phyloP scores from a whole-genome alignment of 2,797 vertebrate species.

The Myotis myotis region DNA sequence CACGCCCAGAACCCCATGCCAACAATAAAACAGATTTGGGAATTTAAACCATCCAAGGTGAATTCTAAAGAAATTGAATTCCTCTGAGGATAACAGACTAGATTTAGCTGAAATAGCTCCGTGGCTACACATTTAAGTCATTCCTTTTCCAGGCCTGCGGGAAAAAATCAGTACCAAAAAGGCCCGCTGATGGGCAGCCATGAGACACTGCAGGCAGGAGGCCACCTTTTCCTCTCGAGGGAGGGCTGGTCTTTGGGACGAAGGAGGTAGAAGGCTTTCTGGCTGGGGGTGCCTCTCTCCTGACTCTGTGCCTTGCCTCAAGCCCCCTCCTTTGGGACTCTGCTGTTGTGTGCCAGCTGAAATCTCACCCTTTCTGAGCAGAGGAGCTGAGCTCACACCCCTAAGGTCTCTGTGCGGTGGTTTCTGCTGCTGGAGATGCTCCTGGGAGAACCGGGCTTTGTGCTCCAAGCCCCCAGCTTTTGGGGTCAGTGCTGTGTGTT shows the following conservation, averaged over 20 bases:
- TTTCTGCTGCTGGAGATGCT: background rate
- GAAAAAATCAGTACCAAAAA: slow-evolving; percentile 28
- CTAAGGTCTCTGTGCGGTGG: background rate
- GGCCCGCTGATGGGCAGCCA: background rate
- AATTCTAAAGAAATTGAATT: slow-evolving; percentile 67
- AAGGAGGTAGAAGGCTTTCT: background rate
- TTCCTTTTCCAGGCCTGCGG: background rate
- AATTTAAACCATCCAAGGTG: slow-evolving; percentile 60
- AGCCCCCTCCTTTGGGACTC: background rate
- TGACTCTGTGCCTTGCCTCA: background rate
- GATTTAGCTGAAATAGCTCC: slow-evolving; percentile 49
- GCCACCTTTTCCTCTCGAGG: background rate
- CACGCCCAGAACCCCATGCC: slow-evolving; percentile 50
- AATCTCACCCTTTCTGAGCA: background rate
- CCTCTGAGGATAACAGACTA: slow-evolving; percentile 59
- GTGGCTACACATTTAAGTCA: slow-evolving; percentile 34
- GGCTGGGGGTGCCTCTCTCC: background rate
- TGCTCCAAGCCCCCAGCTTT: background rate
- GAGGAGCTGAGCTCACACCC: background rate
- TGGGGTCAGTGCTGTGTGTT: background rate
- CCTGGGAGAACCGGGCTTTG: background rate
- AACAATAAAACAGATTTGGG: slow-evolving; percentile 47
- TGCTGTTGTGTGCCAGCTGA: background rate
- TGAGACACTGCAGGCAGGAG: background rate
- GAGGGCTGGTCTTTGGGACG: background rate